These are phyloP conservation scores for Neopelma chrysocephalum DNA, from an alignment of 2,797 vertebrate genomes.

Conservation along the genomic window DNA sequence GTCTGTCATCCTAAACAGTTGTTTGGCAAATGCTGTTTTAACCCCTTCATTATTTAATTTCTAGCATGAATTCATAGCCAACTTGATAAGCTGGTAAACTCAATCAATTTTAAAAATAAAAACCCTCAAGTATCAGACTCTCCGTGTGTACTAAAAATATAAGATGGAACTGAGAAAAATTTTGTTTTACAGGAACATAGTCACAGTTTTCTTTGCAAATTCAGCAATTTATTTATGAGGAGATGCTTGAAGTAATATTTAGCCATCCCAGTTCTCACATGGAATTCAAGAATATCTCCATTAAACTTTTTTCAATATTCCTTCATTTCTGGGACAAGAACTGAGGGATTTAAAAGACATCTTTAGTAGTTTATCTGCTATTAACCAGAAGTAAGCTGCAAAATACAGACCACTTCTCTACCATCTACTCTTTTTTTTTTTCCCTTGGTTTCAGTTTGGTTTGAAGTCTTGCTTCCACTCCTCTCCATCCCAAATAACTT, in stretches of 20 bases:
- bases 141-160: background rate
- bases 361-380: background rate
- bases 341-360: background rate
- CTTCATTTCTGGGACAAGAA: background rate
- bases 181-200: background rate
- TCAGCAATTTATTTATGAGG: background rate
- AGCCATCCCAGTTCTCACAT: background rate
- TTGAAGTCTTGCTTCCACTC: background rate
- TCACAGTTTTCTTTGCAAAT: background rate
- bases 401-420: background rate
- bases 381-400: background rate
- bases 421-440: background rate
- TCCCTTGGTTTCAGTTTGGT: background rate
- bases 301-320: background rate
- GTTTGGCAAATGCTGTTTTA: background rate
- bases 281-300: background rate
- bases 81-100: background rate
- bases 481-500: background rate
- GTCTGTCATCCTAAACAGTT: background rate
- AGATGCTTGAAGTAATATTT: background rate
- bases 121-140: background rate
- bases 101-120: background rate
- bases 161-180: background rate
- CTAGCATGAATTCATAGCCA: background rate
- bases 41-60: background rate